Evolutionary conservation across 2,113 vertebrate genomes (phyloP).

Genomic region (Lichenostomus cassidix): DNA sequence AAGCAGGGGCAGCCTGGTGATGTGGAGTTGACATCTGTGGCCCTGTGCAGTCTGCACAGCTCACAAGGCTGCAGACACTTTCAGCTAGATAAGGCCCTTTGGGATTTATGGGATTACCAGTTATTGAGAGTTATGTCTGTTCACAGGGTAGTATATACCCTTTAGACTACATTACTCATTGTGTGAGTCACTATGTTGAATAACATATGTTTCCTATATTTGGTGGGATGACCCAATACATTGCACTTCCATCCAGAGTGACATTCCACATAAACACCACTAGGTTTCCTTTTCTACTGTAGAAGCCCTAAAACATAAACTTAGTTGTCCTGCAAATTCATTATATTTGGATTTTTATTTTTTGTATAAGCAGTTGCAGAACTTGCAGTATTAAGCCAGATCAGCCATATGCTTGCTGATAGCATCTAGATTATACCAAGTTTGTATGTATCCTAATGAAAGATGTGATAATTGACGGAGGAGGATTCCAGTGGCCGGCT

Average conservation of each 20-base stretch:
- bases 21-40: not conserved
- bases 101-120: constrained; percentile 6
- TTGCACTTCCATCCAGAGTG: not conserved
- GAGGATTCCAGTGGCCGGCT: not conserved
- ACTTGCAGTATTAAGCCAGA: not conserved
- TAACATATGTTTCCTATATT: constrained; percentile 36
- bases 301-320: not conserved
- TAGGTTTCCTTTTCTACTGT: not conserved
- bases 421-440: not conserved
- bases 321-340: not conserved
- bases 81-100: not conserved
- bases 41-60: not conserved
- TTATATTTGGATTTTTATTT: not conserved
- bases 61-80: not conserved
- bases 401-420: not conserved
- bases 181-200: constrained; percentile 41
- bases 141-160: not conserved
- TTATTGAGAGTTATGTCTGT: constrained; percentile 9
- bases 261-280: not conserved
- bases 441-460: not conserved
- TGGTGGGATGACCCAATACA: constrained; percentile 1
- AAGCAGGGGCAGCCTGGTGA: not conserved
- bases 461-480: not conserved
- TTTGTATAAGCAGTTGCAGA: not conserved
- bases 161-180: constrained; percentile 16